Evolutionary conservation across 2,113 vertebrate species (phyloP).

Genomic region (Thryonomys swinderianus): DNA sequence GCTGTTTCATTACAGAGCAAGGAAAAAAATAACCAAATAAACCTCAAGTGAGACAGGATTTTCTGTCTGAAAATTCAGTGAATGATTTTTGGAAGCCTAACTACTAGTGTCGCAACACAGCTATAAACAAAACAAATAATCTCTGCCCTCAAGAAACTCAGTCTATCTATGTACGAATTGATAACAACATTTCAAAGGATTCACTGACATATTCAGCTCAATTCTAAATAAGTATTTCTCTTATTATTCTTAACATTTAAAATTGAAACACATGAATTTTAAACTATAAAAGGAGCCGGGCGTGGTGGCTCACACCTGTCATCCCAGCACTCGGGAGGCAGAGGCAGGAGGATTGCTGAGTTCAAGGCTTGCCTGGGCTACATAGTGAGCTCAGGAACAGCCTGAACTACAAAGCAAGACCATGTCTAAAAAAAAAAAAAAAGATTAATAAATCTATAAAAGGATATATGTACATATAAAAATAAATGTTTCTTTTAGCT

Average conservation of each 20-base stretch:
- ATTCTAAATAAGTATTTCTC: not conserved
- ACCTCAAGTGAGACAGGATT: not conserved
- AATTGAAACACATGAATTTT: slow-evolving; percentile 25
- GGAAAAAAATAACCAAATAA: slow-evolving; percentile 7
- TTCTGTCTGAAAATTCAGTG: slow-evolving; percentile 44
- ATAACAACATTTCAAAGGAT: slow-evolving; percentile 28
- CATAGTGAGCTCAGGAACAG: too few species aligned
- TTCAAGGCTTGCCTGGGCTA: too few species aligned
- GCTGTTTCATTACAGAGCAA: slow-evolving; percentile 44
- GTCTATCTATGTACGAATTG: slow-evolving; percentile 41
- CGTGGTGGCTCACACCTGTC: too few species aligned
- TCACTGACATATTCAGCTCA: slow-evolving; percentile 1
- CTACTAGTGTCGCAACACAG: not conserved
- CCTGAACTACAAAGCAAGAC: too few species aligned
- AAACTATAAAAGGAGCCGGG: not conserved
- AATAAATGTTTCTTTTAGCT: not conserved
- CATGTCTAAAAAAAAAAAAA: too few species aligned
- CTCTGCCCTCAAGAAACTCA: not conserved
- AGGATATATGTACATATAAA: not conserved
- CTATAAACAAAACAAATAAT: slow-evolving; percentile 37
- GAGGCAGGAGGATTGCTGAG: too few species aligned
- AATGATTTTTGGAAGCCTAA: slow-evolving; percentile 27
- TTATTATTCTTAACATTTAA: not conserved
- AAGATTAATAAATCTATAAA: too few species aligned
- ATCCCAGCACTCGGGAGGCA: too few species aligned